Percentiles rank a stretch among this genome's conserved stretches.
phyloP scores from a whole-genome alignment of 37 sponge, comb jelly and placozoan species.

The Geodia barretti region DNA sequence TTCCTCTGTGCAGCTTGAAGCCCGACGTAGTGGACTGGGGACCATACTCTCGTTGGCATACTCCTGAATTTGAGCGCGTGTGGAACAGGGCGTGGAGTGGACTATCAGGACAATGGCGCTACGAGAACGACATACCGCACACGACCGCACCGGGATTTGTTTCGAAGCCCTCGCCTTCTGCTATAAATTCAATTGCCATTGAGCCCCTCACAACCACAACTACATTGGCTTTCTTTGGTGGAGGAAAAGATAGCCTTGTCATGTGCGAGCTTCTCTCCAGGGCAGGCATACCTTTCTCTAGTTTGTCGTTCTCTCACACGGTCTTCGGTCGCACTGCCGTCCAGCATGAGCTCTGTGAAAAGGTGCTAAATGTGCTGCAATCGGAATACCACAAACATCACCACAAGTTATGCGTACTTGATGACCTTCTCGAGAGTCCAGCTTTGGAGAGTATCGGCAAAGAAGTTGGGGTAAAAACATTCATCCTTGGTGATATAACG shows the following conservation, averaged over 20 bases:
- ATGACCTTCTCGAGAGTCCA: neutral
- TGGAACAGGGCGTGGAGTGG: neutral
- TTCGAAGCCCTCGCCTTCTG: no score
- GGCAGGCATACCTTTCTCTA: conserved; percentile 10
- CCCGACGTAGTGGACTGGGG: conserved; percentile 10
- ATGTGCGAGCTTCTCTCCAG: neutral
- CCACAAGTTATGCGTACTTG: conserved; percentile 4
- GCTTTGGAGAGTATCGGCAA: neutral
- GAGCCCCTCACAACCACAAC: neutral
- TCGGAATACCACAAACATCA: neutral
- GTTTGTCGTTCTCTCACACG: neutral
- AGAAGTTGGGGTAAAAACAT: neutral
- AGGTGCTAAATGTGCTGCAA: neutral
- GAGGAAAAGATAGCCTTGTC: conserved; percentile 22
- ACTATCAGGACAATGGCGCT: conserved; percentile 27
- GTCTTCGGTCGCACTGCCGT: neutral
- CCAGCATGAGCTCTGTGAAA: neutral
- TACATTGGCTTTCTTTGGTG: conserved; percentile 2
- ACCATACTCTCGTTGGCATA: conserved; percentile 8
- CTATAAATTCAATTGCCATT: no score
- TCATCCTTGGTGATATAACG: neutral
- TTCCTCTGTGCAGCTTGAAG: neutral
- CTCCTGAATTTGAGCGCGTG: conserved; percentile 20
- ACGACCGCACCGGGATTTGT: neutral
- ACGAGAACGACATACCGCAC: conserved; percentile 19